Evolutionary conservation across 2,113 vertebrate genomes (phyloP).

Genomic region (Chelonoidis abingdonii): DNA sequence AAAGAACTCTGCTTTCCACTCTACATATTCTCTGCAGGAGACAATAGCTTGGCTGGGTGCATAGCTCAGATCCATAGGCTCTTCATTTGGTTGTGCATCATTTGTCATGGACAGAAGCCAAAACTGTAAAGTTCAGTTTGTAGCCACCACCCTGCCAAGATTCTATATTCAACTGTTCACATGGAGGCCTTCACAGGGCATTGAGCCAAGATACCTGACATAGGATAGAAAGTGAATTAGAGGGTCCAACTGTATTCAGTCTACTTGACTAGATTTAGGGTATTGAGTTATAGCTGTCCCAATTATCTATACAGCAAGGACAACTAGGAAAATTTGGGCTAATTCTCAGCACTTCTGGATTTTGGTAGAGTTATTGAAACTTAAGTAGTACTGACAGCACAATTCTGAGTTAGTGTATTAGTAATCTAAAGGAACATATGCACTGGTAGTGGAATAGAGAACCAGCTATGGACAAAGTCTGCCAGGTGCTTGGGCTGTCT

Average conservation of each 20-base stretch:
- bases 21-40: not conserved
- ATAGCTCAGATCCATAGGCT: conserved; percentile 59
- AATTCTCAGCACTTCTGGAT: not conserved
- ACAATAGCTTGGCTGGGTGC: conserved; percentile 41
- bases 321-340: not conserved
- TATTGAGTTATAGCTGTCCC: not conserved
- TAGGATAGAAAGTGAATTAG: conserved; percentile 67
- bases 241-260: conserved; percentile 69
- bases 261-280: conserved; percentile 11
- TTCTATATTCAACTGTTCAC: conserved; percentile 64
- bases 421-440: too few species aligned
- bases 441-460: too few species aligned
- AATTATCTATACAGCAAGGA: too few species aligned
- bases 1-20: not conserved
- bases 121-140: conserved; percentile 53
- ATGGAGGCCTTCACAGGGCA: conserved; percentile 54
- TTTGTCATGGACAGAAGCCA: conserved; percentile 46
- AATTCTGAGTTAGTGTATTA: too few species aligned
- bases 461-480: too few species aligned
- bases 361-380: not conserved
- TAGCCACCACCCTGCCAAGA: conserved; percentile 42
- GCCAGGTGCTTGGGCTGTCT: not conserved
- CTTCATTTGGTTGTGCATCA: conserved; percentile 45
- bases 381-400: not conserved
- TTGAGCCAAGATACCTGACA: conserved; percentile 52